Base-by-base conservation (phyloP, 2,113 vertebrate species). In the Corvus cornix region DNA sequence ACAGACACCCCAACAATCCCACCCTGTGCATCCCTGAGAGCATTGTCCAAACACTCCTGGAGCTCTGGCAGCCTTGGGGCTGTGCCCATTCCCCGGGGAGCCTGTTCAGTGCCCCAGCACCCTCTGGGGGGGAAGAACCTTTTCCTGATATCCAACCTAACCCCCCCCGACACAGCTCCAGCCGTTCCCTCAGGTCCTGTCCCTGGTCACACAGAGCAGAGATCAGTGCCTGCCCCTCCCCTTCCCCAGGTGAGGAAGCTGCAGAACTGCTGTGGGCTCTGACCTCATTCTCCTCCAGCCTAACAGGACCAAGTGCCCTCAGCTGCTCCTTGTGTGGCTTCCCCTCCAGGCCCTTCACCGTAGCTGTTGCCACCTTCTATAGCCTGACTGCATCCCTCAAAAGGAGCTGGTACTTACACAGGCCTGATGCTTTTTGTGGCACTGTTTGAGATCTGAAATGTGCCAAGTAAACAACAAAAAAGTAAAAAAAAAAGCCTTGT, bases 1-100 rank as follows among this genome's bases (percentile, higher is more conserved):
- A 30, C 44, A 67, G 18, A 44, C 67, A 49, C 31, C 15, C 37
- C 60, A 74, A 14, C 16, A 67, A n/a, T 24, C 44, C 22, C 68
- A n/a, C 19, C 33, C 39, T 59, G 37, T 28, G 33, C 62, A 46
- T 37, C 51, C 20, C 77, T 67, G 28, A 21, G 19, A 52, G 37
- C 2, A 0, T 1, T 89, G 27, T 46, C 23, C 68, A 74, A 59
- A 67, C 0, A 0, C 13, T 59, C 23, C 37, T 30, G 39, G 28
- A 74, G 44, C 37, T 82, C 23, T 74, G 77, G 27, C 44, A 74
- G 68, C 26, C 59, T 44, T 31, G 59, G 27, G 31, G 27, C 52
- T 0, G 6, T 58, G 35, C 1, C 52, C 43, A 76, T 43, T 67
- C 49, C 52, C 52, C 44, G 37, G 13, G 44, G 31, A 76, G 26